phyloP scores from a whole-genome alignment of 2,113 vertebrate genomes.

The Casuarius casuarius region DNA sequence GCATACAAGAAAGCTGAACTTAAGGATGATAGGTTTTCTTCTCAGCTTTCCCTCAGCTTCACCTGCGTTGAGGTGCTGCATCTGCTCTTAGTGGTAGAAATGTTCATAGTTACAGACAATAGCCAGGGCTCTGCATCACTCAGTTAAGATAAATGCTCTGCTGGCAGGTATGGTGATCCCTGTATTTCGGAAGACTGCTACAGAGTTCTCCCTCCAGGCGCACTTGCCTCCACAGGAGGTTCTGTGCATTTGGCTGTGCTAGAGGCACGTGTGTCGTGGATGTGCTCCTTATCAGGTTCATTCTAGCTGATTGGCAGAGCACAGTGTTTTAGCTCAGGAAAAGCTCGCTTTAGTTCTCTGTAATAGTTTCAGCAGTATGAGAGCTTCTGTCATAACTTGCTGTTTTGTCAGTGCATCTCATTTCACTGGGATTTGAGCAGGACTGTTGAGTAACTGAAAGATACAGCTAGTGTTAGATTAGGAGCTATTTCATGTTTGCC shows the following conservation, averaged over 20 bases:
- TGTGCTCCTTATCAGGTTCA: neutral
- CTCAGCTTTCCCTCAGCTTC: neutral
- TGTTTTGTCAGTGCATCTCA: neutral
- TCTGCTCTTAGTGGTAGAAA: neutral
- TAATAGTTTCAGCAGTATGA: neutral
- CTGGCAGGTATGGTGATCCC: neutral
- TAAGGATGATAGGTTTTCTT: neutral
- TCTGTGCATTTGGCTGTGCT: neutral
- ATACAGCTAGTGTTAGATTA: neutral
- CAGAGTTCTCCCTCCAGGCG: neutral
- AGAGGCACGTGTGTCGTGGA: neutral
- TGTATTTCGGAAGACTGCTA: neutral
- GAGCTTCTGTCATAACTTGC: neutral
- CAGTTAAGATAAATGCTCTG: neutral
- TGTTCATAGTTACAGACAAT: neutral
- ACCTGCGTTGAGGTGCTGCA: neutral
- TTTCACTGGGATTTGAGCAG: neutral
- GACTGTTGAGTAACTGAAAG: neutral
- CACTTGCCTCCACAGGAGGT: neutral
- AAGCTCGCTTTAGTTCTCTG: neutral
- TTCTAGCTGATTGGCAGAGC: neutral
- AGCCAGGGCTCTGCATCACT: neutral
- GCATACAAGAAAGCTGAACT: neutral
- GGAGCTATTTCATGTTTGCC: neutral
- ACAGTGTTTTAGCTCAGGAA: neutral